Evolutionary conservation across 2,113 vertebrate genomes (phyloP).

Genomic region (Oreotragus oreotragus): DNA sequence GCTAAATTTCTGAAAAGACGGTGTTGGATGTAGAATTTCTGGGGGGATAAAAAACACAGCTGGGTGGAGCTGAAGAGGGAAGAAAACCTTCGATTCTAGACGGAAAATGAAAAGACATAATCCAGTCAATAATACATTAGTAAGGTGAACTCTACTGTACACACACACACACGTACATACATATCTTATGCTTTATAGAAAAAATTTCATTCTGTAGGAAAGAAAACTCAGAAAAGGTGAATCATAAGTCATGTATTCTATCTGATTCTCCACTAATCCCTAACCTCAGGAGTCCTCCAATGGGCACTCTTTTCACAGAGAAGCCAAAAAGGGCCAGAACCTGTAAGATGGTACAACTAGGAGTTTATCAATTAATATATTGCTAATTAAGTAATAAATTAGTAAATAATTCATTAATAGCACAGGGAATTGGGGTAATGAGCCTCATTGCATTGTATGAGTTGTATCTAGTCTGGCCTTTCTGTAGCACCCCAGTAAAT

Average conservation of each 20-base stretch:
- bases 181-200: neutral
- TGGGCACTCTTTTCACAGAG: neutral
- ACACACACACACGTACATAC: neutral
- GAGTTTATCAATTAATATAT: neutral
- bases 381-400: conserved; percentile 31
- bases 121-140: conserved; percentile 26
- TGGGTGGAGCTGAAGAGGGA: neutral
- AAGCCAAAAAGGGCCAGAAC: neutral
- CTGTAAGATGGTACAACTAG: neutral
- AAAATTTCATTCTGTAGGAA: conserved; percentile 2
- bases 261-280: neutral
- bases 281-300: neutral
- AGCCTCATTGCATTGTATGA: neutral
- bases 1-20: conserved; percentile 40
- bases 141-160: neutral
- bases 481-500: neutral
- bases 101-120: conserved; percentile 27
- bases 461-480: neutral
- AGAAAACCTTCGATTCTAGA: conserved; percentile 17
- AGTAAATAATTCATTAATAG: neutral
- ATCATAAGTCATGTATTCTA: neutral
- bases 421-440: neutral
- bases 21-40: neutral
- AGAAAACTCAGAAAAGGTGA: neutral
- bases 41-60: neutral